Evolutionary conservation across 2,797 vertebrate species (phyloP).

Genomic region (Manis crassicaudata): DNA sequence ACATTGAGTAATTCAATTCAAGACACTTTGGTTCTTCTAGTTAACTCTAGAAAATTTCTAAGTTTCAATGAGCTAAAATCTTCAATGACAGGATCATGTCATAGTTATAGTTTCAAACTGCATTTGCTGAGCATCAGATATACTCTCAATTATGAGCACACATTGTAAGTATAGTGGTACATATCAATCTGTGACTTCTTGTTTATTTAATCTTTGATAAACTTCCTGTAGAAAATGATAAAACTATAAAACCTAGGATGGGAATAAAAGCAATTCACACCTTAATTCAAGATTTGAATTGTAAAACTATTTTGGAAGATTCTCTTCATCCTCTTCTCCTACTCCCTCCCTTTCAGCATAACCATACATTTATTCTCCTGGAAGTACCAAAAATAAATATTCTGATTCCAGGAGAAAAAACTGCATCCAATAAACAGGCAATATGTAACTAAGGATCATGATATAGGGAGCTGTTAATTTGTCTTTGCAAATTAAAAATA

Average conservation of each 20-base stretch:
- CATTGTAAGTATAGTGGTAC: background rate
- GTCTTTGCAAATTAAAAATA: background rate
- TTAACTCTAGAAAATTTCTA: background rate
- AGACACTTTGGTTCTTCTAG: background rate
- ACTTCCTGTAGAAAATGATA: slow-evolving; percentile 69
- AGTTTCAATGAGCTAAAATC: slow-evolving; percentile 17
- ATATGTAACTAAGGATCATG: background rate
- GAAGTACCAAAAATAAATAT: slow-evolving; percentile 45
- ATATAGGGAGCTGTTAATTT: background rate
- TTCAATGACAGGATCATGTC: background rate
- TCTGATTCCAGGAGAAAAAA: background rate
- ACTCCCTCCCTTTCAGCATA: background rate
- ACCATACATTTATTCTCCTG: background rate
- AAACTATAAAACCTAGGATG: slow-evolving; percentile 54
- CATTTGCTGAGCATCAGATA: background rate
- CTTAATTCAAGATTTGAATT: slow-evolving; percentile 61
- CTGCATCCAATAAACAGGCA: background rate
- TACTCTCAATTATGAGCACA: background rate
- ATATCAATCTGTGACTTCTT: background rate
- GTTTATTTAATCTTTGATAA: slow-evolving; percentile 65
- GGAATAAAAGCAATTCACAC: slow-evolving; percentile 46
- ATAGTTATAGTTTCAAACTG: background rate
- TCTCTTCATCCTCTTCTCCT: background rate
- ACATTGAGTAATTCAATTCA: background rate
- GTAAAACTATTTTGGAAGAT: background rate